Percentiles rank a stretch among this genome's conserved stretches.
Evolutionary conservation across 2,797 vertebrate genomes (phyloP).

Genomic region (Propithecus deckenii): DNA sequence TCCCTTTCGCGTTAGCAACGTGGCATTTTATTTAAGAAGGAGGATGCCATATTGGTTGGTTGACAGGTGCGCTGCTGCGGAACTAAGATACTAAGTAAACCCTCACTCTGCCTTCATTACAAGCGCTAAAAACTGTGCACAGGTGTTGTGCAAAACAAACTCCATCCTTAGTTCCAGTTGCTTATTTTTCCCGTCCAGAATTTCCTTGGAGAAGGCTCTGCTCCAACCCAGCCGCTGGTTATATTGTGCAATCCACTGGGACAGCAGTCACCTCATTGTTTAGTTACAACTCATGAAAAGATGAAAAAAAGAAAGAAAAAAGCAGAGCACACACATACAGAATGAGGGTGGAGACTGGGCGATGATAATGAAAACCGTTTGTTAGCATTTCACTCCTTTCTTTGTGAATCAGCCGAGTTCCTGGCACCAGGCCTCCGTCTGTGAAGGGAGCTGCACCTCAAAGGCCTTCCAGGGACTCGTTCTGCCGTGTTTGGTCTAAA

Average conservation of each 20-base stretch:
- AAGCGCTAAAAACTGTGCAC: neutral
- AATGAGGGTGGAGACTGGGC: slow-evolving; percentile 29
- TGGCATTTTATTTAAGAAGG: neutral
- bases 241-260: slow-evolving; percentile 28
- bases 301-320: slow-evolving; percentile 61
- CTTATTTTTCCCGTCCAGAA: slow-evolving; percentile 54
- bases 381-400: slow-evolving; percentile 13
- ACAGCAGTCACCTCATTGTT: slow-evolving; percentile 71
- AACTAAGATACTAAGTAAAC: neutral
- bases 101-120: neutral
- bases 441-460: neutral
- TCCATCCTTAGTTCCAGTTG: slow-evolving; percentile 5
- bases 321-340: slow-evolving; percentile 28
- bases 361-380: slow-evolving; percentile 69
- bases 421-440: slow-evolving; percentile 38
- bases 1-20: neutral
- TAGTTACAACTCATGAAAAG: slow-evolving; percentile 62
- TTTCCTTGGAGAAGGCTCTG: slow-evolving; percentile 44
- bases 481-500: neutral
- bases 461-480: neutral
- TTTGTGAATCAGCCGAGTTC: slow-evolving; percentile 15
- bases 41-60: neutral
- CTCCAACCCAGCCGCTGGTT: slow-evolving; percentile 36
- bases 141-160: slow-evolving; percentile 15
- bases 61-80: neutral